Conservation (phyloP, 2,888 invertebrate genomes). For the Pasiphila rectangulata region DNA sequence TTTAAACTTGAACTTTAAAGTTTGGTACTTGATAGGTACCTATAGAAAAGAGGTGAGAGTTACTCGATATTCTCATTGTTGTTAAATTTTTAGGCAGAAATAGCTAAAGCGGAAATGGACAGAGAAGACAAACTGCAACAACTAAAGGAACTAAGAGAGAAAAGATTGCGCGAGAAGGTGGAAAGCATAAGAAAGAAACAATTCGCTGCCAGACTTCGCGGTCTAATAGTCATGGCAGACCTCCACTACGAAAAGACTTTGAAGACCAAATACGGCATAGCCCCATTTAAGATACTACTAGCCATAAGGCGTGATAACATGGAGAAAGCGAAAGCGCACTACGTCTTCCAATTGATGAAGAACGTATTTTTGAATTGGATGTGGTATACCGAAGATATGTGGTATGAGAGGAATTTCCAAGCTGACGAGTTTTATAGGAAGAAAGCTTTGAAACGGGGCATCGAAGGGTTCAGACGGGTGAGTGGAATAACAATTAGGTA, state of each 20-base stretch:
- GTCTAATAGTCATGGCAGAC: conserved; percentile 74
- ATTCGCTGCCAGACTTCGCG: conserved; percentile 65
- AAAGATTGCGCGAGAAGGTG: conserved; percentile 81
- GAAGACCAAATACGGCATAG: conserved; percentile 61
- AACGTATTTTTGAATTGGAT: conserved; percentile 77
- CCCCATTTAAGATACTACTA: conserved; percentile 56
- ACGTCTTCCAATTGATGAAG: conserved; percentile 67
- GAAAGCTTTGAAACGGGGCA: conserved; percentile 65
- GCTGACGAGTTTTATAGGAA: conserved; percentile 80
- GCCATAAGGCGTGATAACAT: conserved; percentile 59
- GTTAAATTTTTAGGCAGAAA: conserved; percentile 66
- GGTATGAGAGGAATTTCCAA: conserved; percentile 74
- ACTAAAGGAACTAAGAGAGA: conserved; percentile 82
- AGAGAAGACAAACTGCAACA: conserved; percentile 82
- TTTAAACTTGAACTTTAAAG: too few relatives aligned
- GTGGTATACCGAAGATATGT: conserved; percentile 71
- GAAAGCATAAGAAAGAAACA: conserved; percentile 82
- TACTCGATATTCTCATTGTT: neutral
- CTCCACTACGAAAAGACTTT: conserved; percentile 71
- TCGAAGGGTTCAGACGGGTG: conserved; percentile 76
- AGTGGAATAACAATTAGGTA: conserved; percentile 8
- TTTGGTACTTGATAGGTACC: too few relatives aligned
- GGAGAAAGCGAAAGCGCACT: conserved; percentile 72
- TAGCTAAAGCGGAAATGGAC: conserved; percentile 77
- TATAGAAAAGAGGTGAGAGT: too few relatives aligned